Percentiles rank a stretch among this genome's conserved stretches.
Evolutionary conservation across 2,888 invertebrate species (phyloP).

Genomic region (Deilephila porcellus): DNA sequence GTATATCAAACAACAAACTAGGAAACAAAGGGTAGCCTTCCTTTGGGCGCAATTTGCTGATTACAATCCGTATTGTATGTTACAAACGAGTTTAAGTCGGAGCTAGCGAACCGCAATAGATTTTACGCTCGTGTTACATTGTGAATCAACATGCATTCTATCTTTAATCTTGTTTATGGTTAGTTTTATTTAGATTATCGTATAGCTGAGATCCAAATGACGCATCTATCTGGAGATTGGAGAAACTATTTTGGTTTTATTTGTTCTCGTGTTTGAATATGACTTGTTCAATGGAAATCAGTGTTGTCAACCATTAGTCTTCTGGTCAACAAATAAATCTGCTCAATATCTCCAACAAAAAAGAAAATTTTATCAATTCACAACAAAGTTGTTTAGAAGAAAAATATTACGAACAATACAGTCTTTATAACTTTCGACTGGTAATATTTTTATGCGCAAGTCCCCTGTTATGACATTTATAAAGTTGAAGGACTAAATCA

Average conservation of each 20-base stretch:
- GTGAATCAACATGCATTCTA: conserved; percentile 1
- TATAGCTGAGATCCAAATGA: no score
- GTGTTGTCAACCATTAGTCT: no score
- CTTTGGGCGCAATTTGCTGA: conserved; percentile 46
- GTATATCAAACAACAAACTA: conserved; percentile 40
- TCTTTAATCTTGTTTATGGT: background rate
- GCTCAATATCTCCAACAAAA: no score
- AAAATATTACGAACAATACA: background rate
- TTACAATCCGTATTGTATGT: conserved; percentile 45
- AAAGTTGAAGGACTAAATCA: conserved; percentile 1
- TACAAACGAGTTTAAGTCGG: conserved; percentile 33
- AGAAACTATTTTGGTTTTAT: no score
- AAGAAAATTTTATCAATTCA: no score
- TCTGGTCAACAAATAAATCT: no score
- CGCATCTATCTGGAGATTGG: no score
- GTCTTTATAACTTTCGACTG: no score
- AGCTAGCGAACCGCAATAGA: conserved; percentile 21
- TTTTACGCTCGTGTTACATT: conserved; percentile 1
- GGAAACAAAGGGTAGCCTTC: conserved; percentile 39
- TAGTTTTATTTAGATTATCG: no score
- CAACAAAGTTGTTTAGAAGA: no score
- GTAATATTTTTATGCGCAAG: background rate
- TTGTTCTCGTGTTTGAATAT: no score
- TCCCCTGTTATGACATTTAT: background rate
- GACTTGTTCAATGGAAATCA: no score